These are phyloP conservation scores for Prosapia bicincta DNA, from an alignment of 2,888 invertebrate genomes.

Conservation along the genomic window DNA sequence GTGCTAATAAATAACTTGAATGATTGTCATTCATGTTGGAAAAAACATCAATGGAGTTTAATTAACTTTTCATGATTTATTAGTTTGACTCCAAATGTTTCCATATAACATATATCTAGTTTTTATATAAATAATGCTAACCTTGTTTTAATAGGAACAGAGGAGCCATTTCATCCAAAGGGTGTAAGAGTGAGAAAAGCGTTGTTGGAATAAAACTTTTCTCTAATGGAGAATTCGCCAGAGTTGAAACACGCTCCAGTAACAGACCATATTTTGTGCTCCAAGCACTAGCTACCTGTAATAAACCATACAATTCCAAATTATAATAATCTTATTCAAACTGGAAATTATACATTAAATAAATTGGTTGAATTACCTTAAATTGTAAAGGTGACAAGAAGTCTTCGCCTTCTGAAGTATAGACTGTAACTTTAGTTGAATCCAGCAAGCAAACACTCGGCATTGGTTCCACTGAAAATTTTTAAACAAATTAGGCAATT, in stretches of 20 bases:
- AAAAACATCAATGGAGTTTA: too few species aligned
- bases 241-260: conserved; percentile 60
- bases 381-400: conserved; percentile 76
- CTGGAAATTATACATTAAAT: too few species aligned
- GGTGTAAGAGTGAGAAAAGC: conserved; percentile 83
- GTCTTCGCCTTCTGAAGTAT: conserved; percentile 76
- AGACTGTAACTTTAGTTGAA: conserved; percentile 70
- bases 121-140: conserved; percentile 3
- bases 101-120: too few species aligned
- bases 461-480: conserved; percentile 32
- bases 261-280: conserved; percentile 80
- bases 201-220: conserved; percentile 58
- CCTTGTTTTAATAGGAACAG: conserved; percentile 68
- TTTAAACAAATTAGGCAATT: too few species aligned
- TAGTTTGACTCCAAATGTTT: too few species aligned
- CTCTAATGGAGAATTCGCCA: conserved; percentile 12
- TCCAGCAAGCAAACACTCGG: conserved; percentile 69
- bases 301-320: conserved; percentile 43
- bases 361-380: conserved; percentile 46
- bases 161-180: conserved; percentile 87
- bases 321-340: too few species aligned
- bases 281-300: conserved; percentile 79
- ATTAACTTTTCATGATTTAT: too few species aligned
- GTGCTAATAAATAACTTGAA: too few species aligned
- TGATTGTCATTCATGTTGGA: too few species aligned